A percentile compares a stretch with the other conserved stretches of the same genome.
Conservation (phyloP, 1,140 invertebrate species). For the Bradynema listronoti region DNA sequence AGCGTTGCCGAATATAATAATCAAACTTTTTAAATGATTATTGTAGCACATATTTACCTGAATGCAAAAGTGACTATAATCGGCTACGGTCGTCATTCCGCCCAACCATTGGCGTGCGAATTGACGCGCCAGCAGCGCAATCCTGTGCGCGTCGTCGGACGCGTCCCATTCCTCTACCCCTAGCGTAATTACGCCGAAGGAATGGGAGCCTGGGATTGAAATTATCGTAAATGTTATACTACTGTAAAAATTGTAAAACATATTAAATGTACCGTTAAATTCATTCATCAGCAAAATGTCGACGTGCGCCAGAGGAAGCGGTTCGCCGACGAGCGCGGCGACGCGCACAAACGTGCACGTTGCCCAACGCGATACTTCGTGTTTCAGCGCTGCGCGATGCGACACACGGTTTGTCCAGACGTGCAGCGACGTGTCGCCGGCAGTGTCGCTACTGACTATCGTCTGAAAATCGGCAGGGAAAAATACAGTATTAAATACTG, state of each 20-base stretch:
- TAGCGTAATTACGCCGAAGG: slow-evolving; percentile 30
- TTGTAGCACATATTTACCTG: neutral
- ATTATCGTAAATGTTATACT: slow-evolving; percentile 2
- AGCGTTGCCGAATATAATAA: no score
- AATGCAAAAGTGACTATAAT: slow-evolving; percentile 10
- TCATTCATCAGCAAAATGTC: slow-evolving; percentile 23
- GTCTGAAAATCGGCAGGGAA: no score
- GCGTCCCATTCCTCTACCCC: slow-evolving; percentile 29
- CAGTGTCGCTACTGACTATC: no score
- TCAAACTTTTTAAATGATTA: neutral
- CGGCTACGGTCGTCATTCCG: slow-evolving; percentile 30
- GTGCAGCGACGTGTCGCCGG: slow-evolving; percentile 15
- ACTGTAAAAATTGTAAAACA: neutral
- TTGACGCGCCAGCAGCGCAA: slow-evolving; percentile 29
- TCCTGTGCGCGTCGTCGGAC: slow-evolving; percentile 36
- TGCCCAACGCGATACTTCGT: slow-evolving; percentile 20
- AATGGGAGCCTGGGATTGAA: slow-evolving; percentile 25
- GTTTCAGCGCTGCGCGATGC: slow-evolving; percentile 16
- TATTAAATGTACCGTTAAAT: slow-evolving; percentile 19
- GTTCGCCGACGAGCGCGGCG: slow-evolving; percentile 24
- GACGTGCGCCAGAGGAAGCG: slow-evolving; percentile 25
- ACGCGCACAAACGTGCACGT: slow-evolving; percentile 19
- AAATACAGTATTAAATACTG: no score
- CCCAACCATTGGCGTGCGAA: slow-evolving; percentile 40
- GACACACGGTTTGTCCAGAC: slow-evolving; percentile 25